Evolutionary conservation across 2,888 invertebrate species (phyloP).

Genomic region (Ditylenchus weischeri): DNA sequence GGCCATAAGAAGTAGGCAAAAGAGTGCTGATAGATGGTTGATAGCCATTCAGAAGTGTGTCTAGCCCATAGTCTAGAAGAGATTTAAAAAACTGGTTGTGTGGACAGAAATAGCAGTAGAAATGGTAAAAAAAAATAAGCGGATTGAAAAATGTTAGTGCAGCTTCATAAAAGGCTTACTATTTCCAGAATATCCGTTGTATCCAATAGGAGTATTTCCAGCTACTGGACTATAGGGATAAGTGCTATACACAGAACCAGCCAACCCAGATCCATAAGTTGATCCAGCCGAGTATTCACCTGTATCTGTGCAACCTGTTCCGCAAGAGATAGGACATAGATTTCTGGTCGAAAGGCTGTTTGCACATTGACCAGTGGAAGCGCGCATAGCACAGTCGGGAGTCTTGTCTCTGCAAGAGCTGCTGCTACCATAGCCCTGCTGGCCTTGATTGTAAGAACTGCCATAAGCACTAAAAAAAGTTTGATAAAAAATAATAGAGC

Average conservation of each 20-base stretch:
- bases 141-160: no score
- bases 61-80: no score
- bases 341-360: slow-evolving; percentile 11
- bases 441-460: neutral
- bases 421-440: slow-evolving; percentile 10
- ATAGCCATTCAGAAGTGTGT: no score
- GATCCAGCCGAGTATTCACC: slow-evolving; percentile 5
- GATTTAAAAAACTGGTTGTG: no score
- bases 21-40: no score
- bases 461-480: neutral
- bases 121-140: no score
- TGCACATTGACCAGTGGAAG: slow-evolving; percentile 20
- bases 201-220: no score
- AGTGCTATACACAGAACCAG: neutral
- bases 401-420: slow-evolving; percentile 14
- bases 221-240: neutral
- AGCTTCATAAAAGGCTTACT: no score
- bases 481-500: no score
- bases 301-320: slow-evolving; percentile 2
- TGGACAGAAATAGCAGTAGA: no score
- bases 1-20: no score
- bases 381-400: slow-evolving; percentile 18
- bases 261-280: slow-evolving; percentile 8
- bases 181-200: no score
- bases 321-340: slow-evolving; percentile 22